Base-by-base conservation (phyloP, 2,888 invertebrate species). In the Eupithecia subumbrata region DNA sequence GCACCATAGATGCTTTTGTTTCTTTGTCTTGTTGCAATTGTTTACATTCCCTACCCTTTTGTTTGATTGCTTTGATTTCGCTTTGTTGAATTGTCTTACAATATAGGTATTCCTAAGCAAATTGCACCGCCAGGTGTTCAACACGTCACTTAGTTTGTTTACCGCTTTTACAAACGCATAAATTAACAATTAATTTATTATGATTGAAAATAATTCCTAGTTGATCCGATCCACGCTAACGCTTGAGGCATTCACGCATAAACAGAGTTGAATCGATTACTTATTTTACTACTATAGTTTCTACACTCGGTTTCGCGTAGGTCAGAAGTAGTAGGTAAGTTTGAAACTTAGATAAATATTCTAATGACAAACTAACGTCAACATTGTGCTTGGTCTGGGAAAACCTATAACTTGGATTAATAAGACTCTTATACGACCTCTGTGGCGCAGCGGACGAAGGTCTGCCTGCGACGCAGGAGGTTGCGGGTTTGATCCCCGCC, bases 151-250 rank as follows among this genome's bases (percentile, higher is more conserved):
- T 78, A 73, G 70, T 79, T 84, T 85, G 85, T 87, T 85, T 85
- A 85, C 86, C 78, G 81, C 82, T 82, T 83, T 79, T 81, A 82
- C 84, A 84, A 83, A 79, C 76, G 86, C 82, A 90, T 91, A 89
- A 87, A 89, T 89, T 89, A 88, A 84, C 85, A 83, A 86, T 88
- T 83, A 85, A 85, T 87, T 79, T 87, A 87, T 86, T 84, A 81
- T 88, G 86, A 88, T 87, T 85, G 83, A 82, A 82, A 82, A 80
- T 78, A 80, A 80, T 80, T 76, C 78, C 72, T 25, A 71, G 67
- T 77, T 74, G 56, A 72, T 75, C 70, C 30, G 75, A 63, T 75
- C 48, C 70, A 76, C 74, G 73, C 72, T 66, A 72, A 64, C 37
- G 77, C 72, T 69, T 48, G 76, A 60, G 66, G 77, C 74, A 68